phyloP scores from a whole-genome alignment of 2,797 vertebrate species.

The Mionectes olivaceus region DNA sequence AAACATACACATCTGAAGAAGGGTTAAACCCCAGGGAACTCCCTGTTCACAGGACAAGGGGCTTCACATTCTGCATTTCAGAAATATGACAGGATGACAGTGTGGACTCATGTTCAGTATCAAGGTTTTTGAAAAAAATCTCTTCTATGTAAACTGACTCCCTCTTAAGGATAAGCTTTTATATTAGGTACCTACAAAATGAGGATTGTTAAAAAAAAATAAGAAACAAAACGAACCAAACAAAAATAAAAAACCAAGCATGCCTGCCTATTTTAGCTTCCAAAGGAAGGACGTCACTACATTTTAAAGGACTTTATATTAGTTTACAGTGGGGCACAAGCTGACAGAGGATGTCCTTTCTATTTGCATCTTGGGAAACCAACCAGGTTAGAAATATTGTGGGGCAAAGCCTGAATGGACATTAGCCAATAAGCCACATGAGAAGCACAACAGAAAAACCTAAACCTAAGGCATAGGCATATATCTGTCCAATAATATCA shows the following conservation, averaged over 20 bases:
- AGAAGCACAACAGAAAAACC: neutral
- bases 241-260: no score
- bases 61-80: neutral
- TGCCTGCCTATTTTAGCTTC: neutral
- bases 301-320: neutral
- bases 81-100: neutral
- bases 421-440: neutral
- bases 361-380: neutral
- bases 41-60: neutral
- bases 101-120: neutral
- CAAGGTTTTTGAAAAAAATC: neutral
- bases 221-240: no score
- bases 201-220: neutral
- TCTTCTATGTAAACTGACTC: neutral
- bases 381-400: neutral
- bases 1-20: neutral
- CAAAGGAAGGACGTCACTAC: neutral
- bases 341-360: neutral
- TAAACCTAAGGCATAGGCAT: neutral
- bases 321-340: neutral
- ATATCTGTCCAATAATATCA: neutral
- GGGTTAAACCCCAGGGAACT: neutral
- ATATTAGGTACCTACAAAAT: neutral
- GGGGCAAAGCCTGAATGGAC: neutral
- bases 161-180: neutral